Evolutionary conservation across 2,888 invertebrate species (phyloP), one percentile per base, ranked within the genome.

Genomic region (Pseudoips prasinana): DNA sequence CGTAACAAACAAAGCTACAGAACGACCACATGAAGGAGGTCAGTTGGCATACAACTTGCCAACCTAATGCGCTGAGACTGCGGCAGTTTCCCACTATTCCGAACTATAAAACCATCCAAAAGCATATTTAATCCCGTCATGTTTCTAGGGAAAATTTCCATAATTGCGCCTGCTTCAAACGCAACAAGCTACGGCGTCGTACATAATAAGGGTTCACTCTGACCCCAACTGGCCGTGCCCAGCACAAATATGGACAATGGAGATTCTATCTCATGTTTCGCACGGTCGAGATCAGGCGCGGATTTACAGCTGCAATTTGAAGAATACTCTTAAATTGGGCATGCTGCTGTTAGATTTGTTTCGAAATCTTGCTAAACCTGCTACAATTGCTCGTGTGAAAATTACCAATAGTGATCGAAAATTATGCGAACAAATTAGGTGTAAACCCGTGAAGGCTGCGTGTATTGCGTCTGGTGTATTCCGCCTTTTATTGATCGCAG

Each of bases 221-320:
- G 82, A 82, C 80, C 79, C 69, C 64, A 48, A 62, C 59, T 50
- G 49, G 55, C 62, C 64, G 64, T 64, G 65, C 68, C 58, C 58
- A 47, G 53, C 45, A 70, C 76, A 70, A 77, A 76, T 79, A 79
- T 70, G 76, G 79, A 60, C 68, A 57, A 53, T 57, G 45, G 58
- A 63, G 79, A 79, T 78, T 58, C 58, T 76, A 79, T 78, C 78
- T 64, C 35, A 45, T 50, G 63, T 67, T 79, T 78, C 79, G 71
- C 79, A 79, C 79, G 79, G 68, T 73, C 59, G 58, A 55, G 45
- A 64, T 64, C 61, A 58, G 49, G 51, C 52, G 47, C 48, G 46
- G 60, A 63, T 65, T 65, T 64, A 63, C 60, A 44, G 53, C 47
- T 46, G 56, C 60, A 58, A 66, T 68, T 64, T 60, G 52, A 58